These are phyloP conservation scores for Pedetes capensis DNA, from an alignment of 2,113 vertebrate species.

Conservation along the genomic window DNA sequence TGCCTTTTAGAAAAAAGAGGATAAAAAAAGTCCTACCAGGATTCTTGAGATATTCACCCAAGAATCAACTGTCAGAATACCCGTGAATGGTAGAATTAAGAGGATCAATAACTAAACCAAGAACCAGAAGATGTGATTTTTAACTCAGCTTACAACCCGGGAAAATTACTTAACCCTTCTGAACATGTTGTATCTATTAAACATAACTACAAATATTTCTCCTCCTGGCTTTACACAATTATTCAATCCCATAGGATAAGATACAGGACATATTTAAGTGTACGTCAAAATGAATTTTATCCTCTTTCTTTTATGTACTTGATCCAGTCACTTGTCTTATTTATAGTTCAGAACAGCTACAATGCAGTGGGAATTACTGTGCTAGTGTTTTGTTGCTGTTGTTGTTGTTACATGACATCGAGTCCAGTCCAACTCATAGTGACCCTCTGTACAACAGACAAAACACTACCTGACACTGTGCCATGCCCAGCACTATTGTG, in stretches of 20 bases:
- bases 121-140: neutral
- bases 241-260: neutral
- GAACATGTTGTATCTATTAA: neutral
- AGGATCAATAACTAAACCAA: neutral
- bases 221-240: neutral
- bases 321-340: neutral
- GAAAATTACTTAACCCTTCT: neutral
- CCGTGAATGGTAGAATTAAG: neutral
- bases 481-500: no score
- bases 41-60: neutral
- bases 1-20: neutral
- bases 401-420: no score
- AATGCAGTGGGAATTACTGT: neutral
- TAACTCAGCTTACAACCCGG: neutral
- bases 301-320: neutral
- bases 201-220: neutral
- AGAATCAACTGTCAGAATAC: neutral
- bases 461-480: no score
- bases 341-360: neutral
- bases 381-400: neutral
- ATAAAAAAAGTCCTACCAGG: neutral
- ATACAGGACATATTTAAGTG: neutral
- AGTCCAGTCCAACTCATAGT: no score
- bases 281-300: conserved; percentile 34
- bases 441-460: no score